Evolutionary conservation across 2,113 vertebrate species (phyloP), one percentile per base, ranked within the genome.

Genomic region (Ginglymostoma cirratum): DNA sequence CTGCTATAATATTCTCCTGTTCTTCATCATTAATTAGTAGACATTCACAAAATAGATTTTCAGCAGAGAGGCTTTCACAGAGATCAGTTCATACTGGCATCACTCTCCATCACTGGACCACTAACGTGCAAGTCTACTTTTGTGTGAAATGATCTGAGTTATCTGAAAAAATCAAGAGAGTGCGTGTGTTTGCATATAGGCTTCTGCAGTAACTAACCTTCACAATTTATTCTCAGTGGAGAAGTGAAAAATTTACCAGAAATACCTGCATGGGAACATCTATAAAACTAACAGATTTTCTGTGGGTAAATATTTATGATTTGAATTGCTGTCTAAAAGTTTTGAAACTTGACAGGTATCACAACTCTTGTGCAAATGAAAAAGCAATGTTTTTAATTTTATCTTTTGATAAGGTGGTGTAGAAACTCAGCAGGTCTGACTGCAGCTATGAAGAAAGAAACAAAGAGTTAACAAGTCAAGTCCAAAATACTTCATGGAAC

Each of bases 111-210:
- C 15, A 98, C 97, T 0, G 97, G 97, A 38, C 97, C 96, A 94
- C 98, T 97, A 96, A 96, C 97, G 92, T 97, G 97, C 78, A 97
- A 94, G 30, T 65, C 55, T n/a, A 65, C 30, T 96, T 96, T 97
- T 97, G 45, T 97, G 97, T 45, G 97, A 89, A 89, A 98, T 97
- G 96, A 98, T 97, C 96, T 98, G 98, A 96, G 98, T 97, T 96
- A 99, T 98, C 98, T 99, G 86, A 72, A 97, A 96, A 97, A 96
- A 96, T 95, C 14, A 95, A 23, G 61, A 94, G 66, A 23, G 8
- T 66, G 23, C 0, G 3, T 34, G 15, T 83, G 90, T 1, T 38
- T 24, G n/a, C 12, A 38, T 67, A 0, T 21, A 67, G 0, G 17
- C n/a, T 5, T 67, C 19, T 21, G 19, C 52, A n/a, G 89, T 19